Percentiles rank a stretch among this genome's conserved stretches.
Conservation (phyloP, 2,113 vertebrate genomes). For the Pollimyrus isidori region DNA sequence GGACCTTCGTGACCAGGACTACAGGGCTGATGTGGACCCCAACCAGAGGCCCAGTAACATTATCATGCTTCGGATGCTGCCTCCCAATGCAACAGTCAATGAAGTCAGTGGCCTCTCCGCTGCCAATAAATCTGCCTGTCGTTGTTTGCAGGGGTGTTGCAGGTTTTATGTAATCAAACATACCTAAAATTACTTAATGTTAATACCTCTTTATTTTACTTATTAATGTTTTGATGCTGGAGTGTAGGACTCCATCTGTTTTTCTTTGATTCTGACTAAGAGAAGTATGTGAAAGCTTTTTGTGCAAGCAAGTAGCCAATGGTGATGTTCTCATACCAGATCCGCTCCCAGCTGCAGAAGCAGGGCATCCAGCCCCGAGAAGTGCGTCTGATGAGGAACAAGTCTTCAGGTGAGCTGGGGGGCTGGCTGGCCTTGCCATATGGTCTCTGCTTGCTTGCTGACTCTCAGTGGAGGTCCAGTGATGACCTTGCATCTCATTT, state of each 20-base stretch:
- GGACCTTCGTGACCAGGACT: constrained; percentile 81
- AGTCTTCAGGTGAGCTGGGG: constrained; percentile 80
- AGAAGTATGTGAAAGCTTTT: neutral
- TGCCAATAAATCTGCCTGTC: neutral
- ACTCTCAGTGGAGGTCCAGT: neutral
- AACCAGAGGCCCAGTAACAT: constrained; percentile 81
- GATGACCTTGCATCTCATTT: neutral
- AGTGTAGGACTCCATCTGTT: neutral
- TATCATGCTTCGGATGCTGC: constrained; percentile 86
- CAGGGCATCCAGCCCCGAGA: constrained; percentile 79
- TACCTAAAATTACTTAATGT: neutral
- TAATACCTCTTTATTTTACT: neutral
- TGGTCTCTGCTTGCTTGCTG: neutral
- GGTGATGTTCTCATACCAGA: constrained; percentile 49
- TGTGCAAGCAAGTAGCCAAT: neutral
- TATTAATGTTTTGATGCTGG: neutral
- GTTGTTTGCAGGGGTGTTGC: neutral
- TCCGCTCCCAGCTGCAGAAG: constrained; percentile 74
- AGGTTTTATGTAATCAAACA: neutral
- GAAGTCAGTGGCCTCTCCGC: constrained; percentile 56
- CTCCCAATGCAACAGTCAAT: constrained; percentile 73
- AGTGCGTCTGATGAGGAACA: constrained; percentile 85
- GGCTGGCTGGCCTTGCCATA: neutral
- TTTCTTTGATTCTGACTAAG: neutral
- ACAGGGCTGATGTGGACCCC: constrained; percentile 70